Conservation (phyloP, 2,797 vertebrate species). For the Protosalanx chinensis region DNA sequence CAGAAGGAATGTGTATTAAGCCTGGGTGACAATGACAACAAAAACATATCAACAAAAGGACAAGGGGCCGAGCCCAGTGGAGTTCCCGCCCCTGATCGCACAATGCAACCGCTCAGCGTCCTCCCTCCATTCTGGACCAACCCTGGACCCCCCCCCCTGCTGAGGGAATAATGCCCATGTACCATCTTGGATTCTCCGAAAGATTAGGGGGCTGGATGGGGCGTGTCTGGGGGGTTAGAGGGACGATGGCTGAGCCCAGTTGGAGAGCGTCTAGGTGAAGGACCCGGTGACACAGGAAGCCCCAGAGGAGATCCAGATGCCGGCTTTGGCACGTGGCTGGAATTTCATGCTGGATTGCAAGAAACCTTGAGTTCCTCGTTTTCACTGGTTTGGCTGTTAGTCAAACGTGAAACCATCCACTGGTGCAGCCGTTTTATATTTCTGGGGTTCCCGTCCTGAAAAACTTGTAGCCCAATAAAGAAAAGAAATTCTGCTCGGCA, state of each 20-base stretch:
- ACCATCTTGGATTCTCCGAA: conserved; percentile 71
- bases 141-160: conserved; percentile 66
- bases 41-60: conserved; percentile 46
- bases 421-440: conserved; percentile 66
- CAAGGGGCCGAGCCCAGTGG: conserved; percentile 58
- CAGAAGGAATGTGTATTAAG: conserved; percentile 67
- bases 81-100: conserved; percentile 63
- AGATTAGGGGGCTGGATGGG: conserved; percentile 65
- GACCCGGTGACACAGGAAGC: conserved; percentile 8
- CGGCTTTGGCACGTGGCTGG: conserved; percentile 50
- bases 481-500: conserved; percentile 54
- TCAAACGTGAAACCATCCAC: conserved; percentile 62
- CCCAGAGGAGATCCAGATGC: conserved; percentile 45
- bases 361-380: conserved; percentile 41
- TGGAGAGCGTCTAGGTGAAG: conserved; percentile 32
- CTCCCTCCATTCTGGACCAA: conserved; percentile 60
- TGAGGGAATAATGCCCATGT: conserved; percentile 61
- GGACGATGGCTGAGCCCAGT: conserved; percentile 18
- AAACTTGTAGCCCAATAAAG: conserved; percentile 49
- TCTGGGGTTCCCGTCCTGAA: conserved; percentile 53
- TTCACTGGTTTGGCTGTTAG: conserved; percentile 55
- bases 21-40: conserved; percentile 72
- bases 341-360: conserved; percentile 59
- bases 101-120: conserved; percentile 65
- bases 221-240: conserved; percentile 41